A percentile compares a stretch with the other conserved stretches of the same genome.
Conservation (phyloP, 2,113 vertebrate genomes). For the Syngnathus floridae region DNA sequence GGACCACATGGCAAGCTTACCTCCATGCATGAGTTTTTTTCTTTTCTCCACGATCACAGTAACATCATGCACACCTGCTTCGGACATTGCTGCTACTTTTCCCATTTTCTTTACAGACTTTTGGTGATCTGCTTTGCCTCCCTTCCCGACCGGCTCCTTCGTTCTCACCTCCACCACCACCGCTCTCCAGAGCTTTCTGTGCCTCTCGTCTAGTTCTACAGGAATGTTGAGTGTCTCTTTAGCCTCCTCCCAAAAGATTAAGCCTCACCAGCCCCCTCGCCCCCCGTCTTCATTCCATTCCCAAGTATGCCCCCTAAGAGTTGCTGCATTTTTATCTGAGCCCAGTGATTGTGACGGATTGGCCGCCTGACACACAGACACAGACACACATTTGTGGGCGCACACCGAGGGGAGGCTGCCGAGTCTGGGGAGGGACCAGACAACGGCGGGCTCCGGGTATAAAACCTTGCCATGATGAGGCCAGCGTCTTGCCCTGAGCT, state of each 20-base stretch:
- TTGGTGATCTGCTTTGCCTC: slow-evolving; percentile 8
- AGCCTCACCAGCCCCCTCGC: slow-evolving; percentile 28
- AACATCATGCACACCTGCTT: background rate
- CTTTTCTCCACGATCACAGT: background rate
- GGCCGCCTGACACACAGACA: slow-evolving; percentile 59
- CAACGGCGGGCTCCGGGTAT: slow-evolving; percentile 46
- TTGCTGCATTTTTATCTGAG: slow-evolving; percentile 69
- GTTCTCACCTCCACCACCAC: slow-evolving; percentile 7
- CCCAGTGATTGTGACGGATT: slow-evolving; percentile 67
- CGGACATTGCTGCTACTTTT: background rate
- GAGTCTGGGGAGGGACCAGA: slow-evolving; percentile 50
- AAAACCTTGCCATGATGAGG: slow-evolving; percentile 56
- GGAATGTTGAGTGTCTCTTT: slow-evolving; percentile 67
- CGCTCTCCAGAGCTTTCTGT: background rate
- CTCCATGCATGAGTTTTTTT: background rate
- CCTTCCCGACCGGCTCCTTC: slow-evolving; percentile 10
- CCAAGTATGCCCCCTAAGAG: slow-evolving; percentile 64
- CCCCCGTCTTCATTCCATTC: slow-evolving; percentile 55
- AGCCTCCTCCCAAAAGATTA: slow-evolving; percentile 58
- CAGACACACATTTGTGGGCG: slow-evolving; percentile 42
- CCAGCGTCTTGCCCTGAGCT: slow-evolving; percentile 59
- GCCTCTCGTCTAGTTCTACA: slow-evolving; percentile 27
- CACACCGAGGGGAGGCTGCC: slow-evolving; percentile 41
- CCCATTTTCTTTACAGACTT: slow-evolving; percentile 9
- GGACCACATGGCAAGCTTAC: background rate